Conservation (phyloP, 2,888 invertebrate genomes). For the Girardia tigrina region DNA sequence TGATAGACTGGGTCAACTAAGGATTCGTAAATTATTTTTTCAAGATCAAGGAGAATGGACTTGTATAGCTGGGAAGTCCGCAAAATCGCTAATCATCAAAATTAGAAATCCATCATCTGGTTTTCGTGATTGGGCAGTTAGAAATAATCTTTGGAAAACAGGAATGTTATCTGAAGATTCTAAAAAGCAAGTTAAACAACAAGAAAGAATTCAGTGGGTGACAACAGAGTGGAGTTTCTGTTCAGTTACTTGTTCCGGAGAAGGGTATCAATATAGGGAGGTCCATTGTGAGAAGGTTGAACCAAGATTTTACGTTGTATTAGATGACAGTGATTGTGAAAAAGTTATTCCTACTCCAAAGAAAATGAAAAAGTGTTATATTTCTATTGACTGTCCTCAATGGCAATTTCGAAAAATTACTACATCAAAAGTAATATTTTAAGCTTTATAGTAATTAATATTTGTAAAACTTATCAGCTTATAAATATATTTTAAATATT, state of each 20-base stretch:
- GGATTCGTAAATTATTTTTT: neutral
- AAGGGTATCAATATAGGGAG: neutral
- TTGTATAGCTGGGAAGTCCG: neutral
- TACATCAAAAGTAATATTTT: neutral
- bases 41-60: slow-evolving; percentile 24
- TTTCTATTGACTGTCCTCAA: neutral
- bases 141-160: neutral
- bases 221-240: neutral
- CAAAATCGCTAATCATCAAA: neutral
- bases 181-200: neutral
- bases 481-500: too few species aligned
- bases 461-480: too few species aligned
- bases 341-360: neutral
- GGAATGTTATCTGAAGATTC: slow-evolving; percentile 21
- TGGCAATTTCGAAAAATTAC: neutral
- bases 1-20: neutral
- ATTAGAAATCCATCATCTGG: slow-evolving; percentile 21
- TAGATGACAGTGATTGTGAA: slow-evolving; percentile 20
- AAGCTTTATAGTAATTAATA: too few species aligned
- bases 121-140: slow-evolving; percentile 18
- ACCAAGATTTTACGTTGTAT: slow-evolving; percentile 15
- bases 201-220: slow-evolving; percentile 4
- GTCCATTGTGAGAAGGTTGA: slow-evolving; percentile 18
- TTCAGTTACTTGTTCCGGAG: neutral
- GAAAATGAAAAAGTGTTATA: neutral